Evolutionary conservation across 2,113 vertebrate genomes (phyloP), one percentile per base, ranked within the genome.

Genomic region (Phalacrocorax carbo): DNA sequence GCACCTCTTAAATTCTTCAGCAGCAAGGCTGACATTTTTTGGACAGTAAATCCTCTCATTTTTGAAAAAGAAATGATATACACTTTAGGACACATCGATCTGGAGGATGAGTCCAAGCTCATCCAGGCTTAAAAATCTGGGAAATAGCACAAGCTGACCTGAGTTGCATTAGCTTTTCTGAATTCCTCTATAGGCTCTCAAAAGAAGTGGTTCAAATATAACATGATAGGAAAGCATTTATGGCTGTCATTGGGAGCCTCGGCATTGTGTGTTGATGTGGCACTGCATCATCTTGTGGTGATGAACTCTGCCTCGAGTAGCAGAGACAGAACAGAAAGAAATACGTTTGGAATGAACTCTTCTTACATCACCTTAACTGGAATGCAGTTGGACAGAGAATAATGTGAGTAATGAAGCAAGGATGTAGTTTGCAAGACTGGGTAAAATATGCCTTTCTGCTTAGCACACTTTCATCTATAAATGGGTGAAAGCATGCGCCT

Each of bases 101-200:
- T 85, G 34, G 51, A 94, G 83, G 64, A 94, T 95, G 88, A 96
- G 22, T 82, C 91, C 68, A 86, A 90, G 90, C 83, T 95, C 95
- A 96, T 68, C 85, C 91, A 94, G 90, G 95, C 94, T 97, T 96
- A 96, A 95, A 96, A 94, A 93, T 81, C 90, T 61, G 70, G 70
- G 49, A 95, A 97, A 95, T 69, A 96, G 81, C 86, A 92, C 44
- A 81, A 75, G 81, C 78, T 96, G 96, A 96, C 89, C 77, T 38
- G 66, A 94, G 58, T 49, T 90, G 61, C 86, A 96, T 97, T 96
- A 93, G 82, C 83, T 96, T 91, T 76, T 65, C 83, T 91, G 91
- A 95, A 94, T 96, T 96, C 73, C 57, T 93, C 62, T 85, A 10
- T 1, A 87, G 86, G 75, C 82, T 91, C 82, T 93, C 61, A 90